These are phyloP conservation scores for Meriones unguiculatus DNA, from an alignment of 2,113 vertebrate species.

Conservation along the genomic window DNA sequence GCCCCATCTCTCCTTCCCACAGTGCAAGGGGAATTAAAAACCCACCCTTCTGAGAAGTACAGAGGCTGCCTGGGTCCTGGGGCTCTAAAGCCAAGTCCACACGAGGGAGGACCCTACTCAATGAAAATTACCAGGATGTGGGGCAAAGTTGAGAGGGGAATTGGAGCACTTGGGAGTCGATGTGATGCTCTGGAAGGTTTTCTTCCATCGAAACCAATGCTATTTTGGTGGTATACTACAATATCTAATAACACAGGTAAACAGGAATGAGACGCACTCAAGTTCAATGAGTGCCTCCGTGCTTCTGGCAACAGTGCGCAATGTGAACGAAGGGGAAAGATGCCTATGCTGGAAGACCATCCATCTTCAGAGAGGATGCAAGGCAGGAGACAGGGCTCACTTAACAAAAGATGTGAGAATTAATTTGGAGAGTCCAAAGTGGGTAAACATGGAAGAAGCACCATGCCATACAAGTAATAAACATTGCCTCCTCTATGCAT, in stretches of 20 bases:
- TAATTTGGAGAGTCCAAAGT: neutral
- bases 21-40: constrained; percentile 22
- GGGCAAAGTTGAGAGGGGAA: constrained; percentile 53
- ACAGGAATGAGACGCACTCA: constrained; percentile 39
- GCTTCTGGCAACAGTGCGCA: neutral
- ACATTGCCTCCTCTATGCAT: neutral
- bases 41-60: neutral
- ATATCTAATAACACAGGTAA: constrained; percentile 57
- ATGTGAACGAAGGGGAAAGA: neutral
- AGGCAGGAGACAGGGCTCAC: constrained; percentile 1
- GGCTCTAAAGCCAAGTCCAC: neutral
- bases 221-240: constrained; percentile 83
- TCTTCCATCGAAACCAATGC: constrained; percentile 42
- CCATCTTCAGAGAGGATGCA: neutral
- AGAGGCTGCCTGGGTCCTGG: neutral
- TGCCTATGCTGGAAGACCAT: neutral
- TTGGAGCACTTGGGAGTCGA: constrained; percentile 47
- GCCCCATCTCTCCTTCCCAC: neutral
- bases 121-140: neutral
- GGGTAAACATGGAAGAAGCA: neutral
- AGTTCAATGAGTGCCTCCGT: constrained; percentile 53
- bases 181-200: neutral
- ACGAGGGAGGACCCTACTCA: neutral
- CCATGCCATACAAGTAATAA: constrained; percentile 11
- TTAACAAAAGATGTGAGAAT: constrained; percentile 43